phyloP scores from a whole-genome alignment of 2,888 invertebrate species.

The Oscheius sp. region DNA sequence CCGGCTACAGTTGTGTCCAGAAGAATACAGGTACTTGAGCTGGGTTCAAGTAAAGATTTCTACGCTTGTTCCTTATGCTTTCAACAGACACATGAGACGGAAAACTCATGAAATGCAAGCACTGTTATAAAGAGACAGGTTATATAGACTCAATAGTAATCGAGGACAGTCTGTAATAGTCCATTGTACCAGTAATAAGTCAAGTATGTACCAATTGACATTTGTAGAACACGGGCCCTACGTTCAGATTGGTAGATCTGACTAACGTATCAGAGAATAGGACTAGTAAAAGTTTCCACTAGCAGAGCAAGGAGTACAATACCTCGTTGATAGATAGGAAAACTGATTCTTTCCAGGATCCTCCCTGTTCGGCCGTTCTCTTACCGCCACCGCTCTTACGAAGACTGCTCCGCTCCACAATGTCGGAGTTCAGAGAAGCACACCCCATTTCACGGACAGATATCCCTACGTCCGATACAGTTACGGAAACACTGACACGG shows the following conservation, averaged over 20 bases:
- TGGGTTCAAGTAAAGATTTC: constrained; percentile 32
- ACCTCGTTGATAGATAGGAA: background rate
- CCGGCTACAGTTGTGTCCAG: background rate
- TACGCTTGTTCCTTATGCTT: constrained; percentile 38
- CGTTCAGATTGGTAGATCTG: too few species aligned
- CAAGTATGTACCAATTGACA: too few species aligned
- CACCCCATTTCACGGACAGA: constrained; percentile 70
- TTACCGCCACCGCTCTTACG: constrained; percentile 66
- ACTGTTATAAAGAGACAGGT: too few species aligned
- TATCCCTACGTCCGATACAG: constrained; percentile 69
- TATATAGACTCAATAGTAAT: too few species aligned
- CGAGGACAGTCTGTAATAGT: too few species aligned
- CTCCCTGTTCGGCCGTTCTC: constrained; percentile 67
- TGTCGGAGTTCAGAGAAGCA: constrained; percentile 71
- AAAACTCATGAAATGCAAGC: too few species aligned
- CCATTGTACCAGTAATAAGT: too few species aligned
- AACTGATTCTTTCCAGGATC: constrained; percentile 55
- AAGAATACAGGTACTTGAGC: constrained; percentile 19
- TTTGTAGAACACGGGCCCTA: too few species aligned
- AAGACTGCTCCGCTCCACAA: constrained; percentile 68
- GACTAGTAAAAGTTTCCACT: too few species aligned
- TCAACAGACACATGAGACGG: constrained; percentile 19
- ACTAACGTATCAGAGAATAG: too few species aligned
- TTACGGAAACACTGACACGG: constrained; percentile 66
- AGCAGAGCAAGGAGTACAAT: constrained; percentile 13